These are phyloP conservation scores for Lasioglossum lativentre DNA, from an alignment of 2,888 invertebrate species.

Conservation along the genomic window DNA sequence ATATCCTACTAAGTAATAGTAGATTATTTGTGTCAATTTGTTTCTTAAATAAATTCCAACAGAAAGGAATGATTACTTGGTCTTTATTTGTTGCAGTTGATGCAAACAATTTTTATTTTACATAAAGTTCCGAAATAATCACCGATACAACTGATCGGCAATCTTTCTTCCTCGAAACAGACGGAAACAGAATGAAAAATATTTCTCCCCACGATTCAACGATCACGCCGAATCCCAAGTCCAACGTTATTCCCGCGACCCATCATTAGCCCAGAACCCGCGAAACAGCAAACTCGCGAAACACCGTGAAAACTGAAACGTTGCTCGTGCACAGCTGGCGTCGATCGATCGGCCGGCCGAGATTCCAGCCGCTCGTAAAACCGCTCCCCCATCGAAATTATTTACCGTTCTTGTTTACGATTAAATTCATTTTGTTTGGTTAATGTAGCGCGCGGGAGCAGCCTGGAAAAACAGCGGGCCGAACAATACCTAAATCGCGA, in stretches of 20 bases:
- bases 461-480: neutral
- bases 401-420: conserved; percentile 11
- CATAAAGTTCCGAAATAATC: too few relatives aligned
- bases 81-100: too few relatives aligned
- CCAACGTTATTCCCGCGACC: neutral
- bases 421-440: conserved; percentile 11
- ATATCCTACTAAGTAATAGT: too few relatives aligned
- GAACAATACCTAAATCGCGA: conserved; percentile 25
- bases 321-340: neutral
- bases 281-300: neutral
- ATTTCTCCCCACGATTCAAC: neutral
- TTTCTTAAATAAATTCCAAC: too few relatives aligned
- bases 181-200: neutral
- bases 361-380: neutral
- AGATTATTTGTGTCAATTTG: too few relatives aligned
- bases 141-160: too few relatives aligned
- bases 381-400: neutral
- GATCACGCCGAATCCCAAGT: neutral
- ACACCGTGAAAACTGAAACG: neutral
- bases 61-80: too few relatives aligned
- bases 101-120: too few relatives aligned
- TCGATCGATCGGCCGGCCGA: neutral
- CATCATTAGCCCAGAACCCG: neutral
- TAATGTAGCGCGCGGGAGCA: neutral
- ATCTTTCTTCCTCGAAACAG: too few relatives aligned